Percentiles rank a stretch among this genome's conserved stretches.
Conservation (phyloP, 2,113 vertebrate species). For the Paedocypris sp. region DNA sequence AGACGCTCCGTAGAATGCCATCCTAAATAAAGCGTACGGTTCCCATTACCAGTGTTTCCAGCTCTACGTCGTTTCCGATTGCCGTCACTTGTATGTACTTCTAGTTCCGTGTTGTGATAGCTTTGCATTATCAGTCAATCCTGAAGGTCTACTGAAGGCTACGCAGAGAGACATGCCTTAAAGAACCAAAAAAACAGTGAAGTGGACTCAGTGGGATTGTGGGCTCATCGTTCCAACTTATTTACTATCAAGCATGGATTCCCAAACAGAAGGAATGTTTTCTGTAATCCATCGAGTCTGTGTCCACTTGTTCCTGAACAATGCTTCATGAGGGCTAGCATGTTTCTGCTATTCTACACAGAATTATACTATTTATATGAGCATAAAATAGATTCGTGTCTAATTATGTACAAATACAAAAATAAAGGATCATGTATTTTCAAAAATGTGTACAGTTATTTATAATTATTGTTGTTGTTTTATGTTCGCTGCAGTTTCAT, state of each 20-base stretch:
- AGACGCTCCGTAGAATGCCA: no score
- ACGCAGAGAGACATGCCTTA: slow-evolving; percentile 28
- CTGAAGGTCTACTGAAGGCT: slow-evolving; percentile 11
- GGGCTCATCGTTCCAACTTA: slow-evolving; percentile 42
- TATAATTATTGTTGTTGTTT: neutral
- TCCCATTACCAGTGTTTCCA: slow-evolving; percentile 9
- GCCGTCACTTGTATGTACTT: slow-evolving; percentile 27
- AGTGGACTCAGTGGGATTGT: slow-evolving; percentile 22
- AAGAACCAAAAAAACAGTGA: slow-evolving; percentile 11
- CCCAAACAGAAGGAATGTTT: slow-evolving; percentile 54
- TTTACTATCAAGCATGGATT: slow-evolving; percentile 59
- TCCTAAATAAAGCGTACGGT: no score
- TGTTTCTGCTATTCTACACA: slow-evolving; percentile 62
- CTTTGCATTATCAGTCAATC: slow-evolving; percentile 20
- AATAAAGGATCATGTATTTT: slow-evolving; percentile 64
- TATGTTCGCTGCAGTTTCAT: neutral
- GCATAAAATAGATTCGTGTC: slow-evolving; percentile 51
- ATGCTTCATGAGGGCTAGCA: slow-evolving; percentile 69
- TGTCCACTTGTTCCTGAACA: slow-evolving; percentile 60
- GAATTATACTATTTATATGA: slow-evolving; percentile 59
- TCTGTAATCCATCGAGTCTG: slow-evolving; percentile 54
- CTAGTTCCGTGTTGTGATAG: slow-evolving; percentile 28
- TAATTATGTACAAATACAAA: slow-evolving; percentile 58
- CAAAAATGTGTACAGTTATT: slow-evolving; percentile 23
- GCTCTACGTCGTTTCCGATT: no score